These are phyloP conservation scores for Parambassis ranga DNA, from an alignment of 2,797 vertebrate species.

Conservation along the genomic window DNA sequence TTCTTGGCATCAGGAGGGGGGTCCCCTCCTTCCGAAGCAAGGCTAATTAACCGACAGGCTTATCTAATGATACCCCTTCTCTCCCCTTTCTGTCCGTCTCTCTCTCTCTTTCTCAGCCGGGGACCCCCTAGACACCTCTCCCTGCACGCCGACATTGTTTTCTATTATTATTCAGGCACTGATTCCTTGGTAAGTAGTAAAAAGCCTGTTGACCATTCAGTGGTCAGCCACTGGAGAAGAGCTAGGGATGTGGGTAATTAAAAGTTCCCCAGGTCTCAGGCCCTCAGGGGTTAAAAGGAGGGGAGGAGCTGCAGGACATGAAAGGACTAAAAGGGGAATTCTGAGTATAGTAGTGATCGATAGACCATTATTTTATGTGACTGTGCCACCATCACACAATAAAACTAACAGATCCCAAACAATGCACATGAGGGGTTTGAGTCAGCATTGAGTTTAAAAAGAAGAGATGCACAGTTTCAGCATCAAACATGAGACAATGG, in stretches of 20 bases:
- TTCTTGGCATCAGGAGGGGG: slow-evolving; percentile 72
- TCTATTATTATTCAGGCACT: slow-evolving; percentile 88
- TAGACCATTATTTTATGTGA: slow-evolving; percentile 26
- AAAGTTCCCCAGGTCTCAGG: slow-evolving; percentile 90
- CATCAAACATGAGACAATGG: too few species aligned
- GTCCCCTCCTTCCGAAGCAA: slow-evolving; percentile 69
- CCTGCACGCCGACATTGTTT: slow-evolving; percentile 79
- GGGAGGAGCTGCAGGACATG: slow-evolving; percentile 35
- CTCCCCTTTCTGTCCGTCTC: slow-evolving; percentile 67
- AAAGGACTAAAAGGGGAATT: slow-evolving; percentile 31
- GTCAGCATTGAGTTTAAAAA: too few species aligned
- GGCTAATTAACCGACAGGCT: slow-evolving; percentile 82
- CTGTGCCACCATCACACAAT: slow-evolving; percentile 5
- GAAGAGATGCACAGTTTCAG: too few species aligned
- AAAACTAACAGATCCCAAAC: too few species aligned
- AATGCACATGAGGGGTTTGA: too few species aligned
- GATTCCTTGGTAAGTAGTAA: slow-evolving; percentile 83
- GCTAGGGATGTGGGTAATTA: slow-evolving; percentile 87
- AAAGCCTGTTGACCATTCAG: slow-evolving; percentile 91
- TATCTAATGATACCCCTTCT: slow-evolving; percentile 79
- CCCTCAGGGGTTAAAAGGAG: slow-evolving; percentile 76
- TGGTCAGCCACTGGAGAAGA: slow-evolving; percentile 76
- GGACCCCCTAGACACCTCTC: slow-evolving; percentile 58
- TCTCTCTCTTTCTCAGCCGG: slow-evolving; percentile 27
- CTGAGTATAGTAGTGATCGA: slow-evolving; percentile 21